phyloP scores from a whole-genome alignment of 2,113 vertebrate species.

The Carassius auratus region DNA sequence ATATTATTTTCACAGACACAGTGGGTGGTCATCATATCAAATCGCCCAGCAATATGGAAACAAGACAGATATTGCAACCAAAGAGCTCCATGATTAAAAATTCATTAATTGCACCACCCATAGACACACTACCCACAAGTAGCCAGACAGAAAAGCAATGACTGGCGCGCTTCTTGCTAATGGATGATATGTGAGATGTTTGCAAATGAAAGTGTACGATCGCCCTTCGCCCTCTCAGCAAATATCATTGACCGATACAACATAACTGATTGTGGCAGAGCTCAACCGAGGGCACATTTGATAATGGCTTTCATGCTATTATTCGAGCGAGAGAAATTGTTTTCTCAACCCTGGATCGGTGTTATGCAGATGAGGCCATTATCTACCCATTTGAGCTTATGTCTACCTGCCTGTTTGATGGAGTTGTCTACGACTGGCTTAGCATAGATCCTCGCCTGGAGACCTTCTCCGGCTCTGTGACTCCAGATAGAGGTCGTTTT shows the following conservation, averaged over 20 bases:
- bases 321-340: conserved; percentile 56
- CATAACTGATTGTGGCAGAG: conserved; percentile 40
- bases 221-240: conserved; percentile 46
- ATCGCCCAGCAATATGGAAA: conserved; percentile 32
- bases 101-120: conserved; percentile 30
- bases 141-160: conserved; percentile 26
- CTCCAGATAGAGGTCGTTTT: conserved; percentile 57
- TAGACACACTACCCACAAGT: conserved; percentile 19
- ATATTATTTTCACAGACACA: conserved; percentile 11
- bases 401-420: conserved; percentile 48
- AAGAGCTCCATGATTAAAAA: conserved; percentile 44
- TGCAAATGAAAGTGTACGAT: conserved; percentile 40
- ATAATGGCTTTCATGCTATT: conserved; percentile 64
- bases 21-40: conserved; percentile 33
- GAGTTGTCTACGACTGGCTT: conserved; percentile 33
- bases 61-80: conserved; percentile 36
- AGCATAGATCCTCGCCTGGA: conserved; percentile 9
- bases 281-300: conserved; percentile 51
- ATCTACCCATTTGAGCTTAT: conserved; percentile 64
- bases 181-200: conserved; percentile 22
- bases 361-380: conserved; percentile 74
- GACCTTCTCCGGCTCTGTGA: neutral
- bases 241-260: conserved; percentile 56
- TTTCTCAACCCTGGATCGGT: conserved; percentile 64
- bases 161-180: conserved; percentile 23